Base-by-base conservation (phyloP, 2,888 invertebrate species). In the Acanthosepion lycidas region DNA sequence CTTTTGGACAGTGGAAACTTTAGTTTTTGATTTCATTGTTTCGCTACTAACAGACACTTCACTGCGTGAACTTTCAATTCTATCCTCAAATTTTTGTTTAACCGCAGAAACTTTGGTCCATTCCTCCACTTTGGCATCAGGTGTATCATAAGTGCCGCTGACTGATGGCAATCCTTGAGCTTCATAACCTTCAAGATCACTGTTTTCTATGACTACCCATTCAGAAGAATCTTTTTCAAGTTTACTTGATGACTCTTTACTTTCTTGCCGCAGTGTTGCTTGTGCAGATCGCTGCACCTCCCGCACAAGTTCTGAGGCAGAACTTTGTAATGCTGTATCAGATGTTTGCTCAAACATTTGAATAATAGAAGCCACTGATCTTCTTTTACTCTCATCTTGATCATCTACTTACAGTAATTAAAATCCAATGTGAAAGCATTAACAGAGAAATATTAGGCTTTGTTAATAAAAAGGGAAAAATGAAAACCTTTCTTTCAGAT, bases 311-410 rank as follows among this genome's bases (percentile, higher is more conserved):
- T 94, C 94, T 6, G 94, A 55, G 48, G 94, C 94, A 5, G 94
- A 94, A 94, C 59, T 64, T 94, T 94, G 94, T 42, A 95, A 92
- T 28, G 95, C 95, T 92, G 95, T 94, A 53, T 95, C 53, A 53
- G 96, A 95, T 53, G 95, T 95, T 51, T 95, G 94, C 94, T 96
- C 96, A 95, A 96, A 96, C 95, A 96, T 96, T 95, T 96, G 95
- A 94, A 96, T 96, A 59, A 96, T 96, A 94, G 95, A 95, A 94
- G 96, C 95, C 64, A 96, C 96, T 92, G 95, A 95, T 95, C 95
- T 96, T 55, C 94, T 95, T 59, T 96, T 95, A 93, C 93, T 53
- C 93, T 93, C 93, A 49, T 53, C 53, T n/a, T 92, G 51, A 93
- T 93, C 51, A 93, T 93, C 93, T 93, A 93, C n/a, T 53, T 53